A percentile compares a stretch with the other conserved stretches of the same genome.
Conservation (phyloP, 2,888 invertebrate species). For the Helicoverpa assulta region DNA sequence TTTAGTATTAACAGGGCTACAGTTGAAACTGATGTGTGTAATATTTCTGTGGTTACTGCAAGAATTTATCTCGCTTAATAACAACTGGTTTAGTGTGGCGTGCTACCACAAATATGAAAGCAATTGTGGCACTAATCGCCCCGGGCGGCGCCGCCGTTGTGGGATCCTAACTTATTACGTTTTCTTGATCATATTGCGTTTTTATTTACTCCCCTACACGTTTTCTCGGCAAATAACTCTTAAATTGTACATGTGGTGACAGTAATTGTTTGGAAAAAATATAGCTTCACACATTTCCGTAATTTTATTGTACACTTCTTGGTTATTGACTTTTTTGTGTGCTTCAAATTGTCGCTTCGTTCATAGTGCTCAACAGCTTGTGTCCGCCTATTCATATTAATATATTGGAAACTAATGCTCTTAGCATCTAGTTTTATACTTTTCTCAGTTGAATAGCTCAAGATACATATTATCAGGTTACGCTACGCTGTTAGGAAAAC, state of each 20-base stretch:
- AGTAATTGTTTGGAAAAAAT: background rate
- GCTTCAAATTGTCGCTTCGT: background rate
- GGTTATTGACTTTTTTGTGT: background rate
- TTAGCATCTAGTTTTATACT: no score
- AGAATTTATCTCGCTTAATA: conserved; percentile 17
- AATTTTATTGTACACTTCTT: background rate
- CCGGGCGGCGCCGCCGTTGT: conserved; percentile 18
- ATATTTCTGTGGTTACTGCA: conserved; percentile 13
- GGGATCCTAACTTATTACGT: conserved; percentile 38
- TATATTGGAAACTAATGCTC: no score
- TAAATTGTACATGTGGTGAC: background rate
- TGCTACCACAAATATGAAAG: conserved; percentile 42
- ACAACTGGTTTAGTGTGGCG: conserved; percentile 25
- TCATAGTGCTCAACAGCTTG: no score
- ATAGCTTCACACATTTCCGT: background rate
- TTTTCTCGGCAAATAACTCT: conserved; percentile 2
- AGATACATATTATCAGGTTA: background rate
- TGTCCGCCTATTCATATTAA: no score
- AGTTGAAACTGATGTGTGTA: conserved; percentile 5
- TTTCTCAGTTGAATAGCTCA: background rate
- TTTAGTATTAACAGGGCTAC: background rate
- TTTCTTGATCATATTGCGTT: conserved; percentile 39
- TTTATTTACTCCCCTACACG: conserved; percentile 22
- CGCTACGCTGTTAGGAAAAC: background rate
- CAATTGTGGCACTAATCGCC: conserved; percentile 47